phyloP scores from a whole-genome alignment of 2,113 vertebrate genomes.

The Polypterus bichir region DNA sequence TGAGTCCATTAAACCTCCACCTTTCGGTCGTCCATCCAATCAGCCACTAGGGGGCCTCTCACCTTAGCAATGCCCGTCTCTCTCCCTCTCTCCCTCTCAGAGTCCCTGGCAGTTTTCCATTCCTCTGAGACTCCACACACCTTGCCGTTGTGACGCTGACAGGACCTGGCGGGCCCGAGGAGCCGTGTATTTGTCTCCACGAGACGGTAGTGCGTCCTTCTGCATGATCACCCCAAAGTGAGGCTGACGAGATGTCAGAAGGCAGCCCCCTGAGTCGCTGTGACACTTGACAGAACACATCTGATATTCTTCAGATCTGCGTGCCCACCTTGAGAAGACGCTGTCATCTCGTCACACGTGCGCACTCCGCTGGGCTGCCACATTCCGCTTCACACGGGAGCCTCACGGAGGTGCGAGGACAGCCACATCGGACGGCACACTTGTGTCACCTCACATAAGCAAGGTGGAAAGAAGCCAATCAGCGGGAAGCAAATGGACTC shows the following conservation, averaged over 20 bases:
- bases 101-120: too few species aligned
- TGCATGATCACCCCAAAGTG: background rate
- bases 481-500: background rate
- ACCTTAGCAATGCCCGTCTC: too few species aligned
- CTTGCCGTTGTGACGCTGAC: too few species aligned
- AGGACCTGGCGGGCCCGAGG: too few species aligned
- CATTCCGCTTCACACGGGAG: constrained; percentile 4
- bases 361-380: background rate
- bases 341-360: constrained; percentile 4
- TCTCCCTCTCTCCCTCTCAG: too few species aligned
- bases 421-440: background rate
- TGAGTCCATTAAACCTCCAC: too few species aligned
- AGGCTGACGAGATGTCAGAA: background rate
- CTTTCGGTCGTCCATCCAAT: too few species aligned
- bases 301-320: constrained; percentile 3
- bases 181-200: too few species aligned
- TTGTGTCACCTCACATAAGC: constrained; percentile 1
- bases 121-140: too few species aligned
- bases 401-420: constrained; percentile 2
- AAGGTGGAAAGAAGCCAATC: constrained; percentile 2
- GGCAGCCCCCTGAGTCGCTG: background rate
- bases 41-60: too few species aligned
- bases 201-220: too few species aligned
- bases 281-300: constrained; percentile 6
- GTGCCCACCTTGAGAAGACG: constrained; percentile 3